A percentile compares a stretch with the other conserved stretches of the same genome.
These are phyloP conservation scores for Micropterix aruncella DNA, from an alignment of 2,888 invertebrate genomes.

Conservation along the genomic window DNA sequence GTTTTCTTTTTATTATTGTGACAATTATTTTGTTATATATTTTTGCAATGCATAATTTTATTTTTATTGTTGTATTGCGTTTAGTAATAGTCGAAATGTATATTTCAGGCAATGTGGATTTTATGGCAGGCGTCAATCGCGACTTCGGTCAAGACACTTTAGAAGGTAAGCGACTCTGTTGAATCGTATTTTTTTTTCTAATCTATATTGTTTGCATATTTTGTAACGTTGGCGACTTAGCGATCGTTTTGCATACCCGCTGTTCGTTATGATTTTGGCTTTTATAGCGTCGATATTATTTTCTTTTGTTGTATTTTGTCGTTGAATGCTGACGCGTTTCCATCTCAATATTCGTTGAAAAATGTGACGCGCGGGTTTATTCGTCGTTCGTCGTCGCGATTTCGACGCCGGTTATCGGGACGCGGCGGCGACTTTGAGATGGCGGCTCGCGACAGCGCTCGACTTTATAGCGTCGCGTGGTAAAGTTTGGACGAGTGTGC, in stretches of 20 bases:
- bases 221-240: too few species aligned
- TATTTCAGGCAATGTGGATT: conserved; percentile 32
- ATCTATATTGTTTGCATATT: neutral
- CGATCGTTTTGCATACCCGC: too few species aligned
- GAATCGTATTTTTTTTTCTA: neutral
- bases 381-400: neutral
- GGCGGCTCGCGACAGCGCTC: neutral
- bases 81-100: too few species aligned
- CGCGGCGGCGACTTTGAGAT: neutral
- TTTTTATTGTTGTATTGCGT: too few species aligned
- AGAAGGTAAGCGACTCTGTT: conserved; percentile 24
- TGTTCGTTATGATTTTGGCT: too few species aligned
- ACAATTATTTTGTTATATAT: too few species aligned
- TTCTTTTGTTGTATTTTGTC: neutral
- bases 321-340: neutral
- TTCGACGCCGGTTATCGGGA: neutral
- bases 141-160: conserved; percentile 33
- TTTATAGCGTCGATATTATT: too few species aligned
- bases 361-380: neutral
- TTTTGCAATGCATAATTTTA: too few species aligned
- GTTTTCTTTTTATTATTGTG: too few species aligned
- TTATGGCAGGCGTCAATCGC: conserved; percentile 29
- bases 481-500: conserved; percentile 1
- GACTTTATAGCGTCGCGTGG: neutral
- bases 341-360: neutral